Base-by-base conservation (phyloP, 2,113 vertebrate species). In the Centropus bengalensis region DNA sequence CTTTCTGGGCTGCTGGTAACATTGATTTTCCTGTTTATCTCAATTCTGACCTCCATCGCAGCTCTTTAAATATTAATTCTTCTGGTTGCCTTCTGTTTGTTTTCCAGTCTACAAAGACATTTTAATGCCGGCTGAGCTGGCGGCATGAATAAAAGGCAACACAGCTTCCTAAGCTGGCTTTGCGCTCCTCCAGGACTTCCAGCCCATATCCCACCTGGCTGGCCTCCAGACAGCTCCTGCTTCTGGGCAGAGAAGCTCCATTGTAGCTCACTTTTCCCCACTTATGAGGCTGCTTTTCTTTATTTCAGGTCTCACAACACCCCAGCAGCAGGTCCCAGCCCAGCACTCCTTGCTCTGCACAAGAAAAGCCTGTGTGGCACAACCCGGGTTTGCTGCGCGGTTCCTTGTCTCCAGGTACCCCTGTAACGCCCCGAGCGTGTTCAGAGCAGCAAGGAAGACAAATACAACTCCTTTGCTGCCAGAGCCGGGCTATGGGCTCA, bases 301-400 rank as follows among this genome's bases (percentile, higher is more conserved):
- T 32, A 55, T 42, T 82, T 68, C 24, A 9, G 0, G 5, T 60
- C 10, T 3, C 47, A 32, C 19, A 24, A 4, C 47, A 40, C 51
- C 13, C 4, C 1, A 44, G 21, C 3, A 55, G 52, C 24, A 30
- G 32, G 16, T 19, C 40, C 24, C 33, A 36, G 38, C 15, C 21
- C 32, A 45, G 42, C n/a, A 14, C 17, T 30, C 13, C 58, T 68
- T 52, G 2, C 27, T 7, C 32, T 1, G 54, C 33, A 6, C 28
- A 38, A 26, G 3, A 33, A n/a, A 28, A 44, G 0, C 0, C 0
- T 1, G 12, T 1, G 3, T 1, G 8, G 23, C 38, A 45, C 26
- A 54, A 21, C 1, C 6, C 7, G 3, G 4, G 2, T 6, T 10
- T 30, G 15, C 20, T 11, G n/a, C 33, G 23, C 1, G 21, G 6